These are phyloP conservation scores for Pachyseris speciosa DNA, from an alignment of 64 coral and sea anemone genomes.

Conservation along the genomic window DNA sequence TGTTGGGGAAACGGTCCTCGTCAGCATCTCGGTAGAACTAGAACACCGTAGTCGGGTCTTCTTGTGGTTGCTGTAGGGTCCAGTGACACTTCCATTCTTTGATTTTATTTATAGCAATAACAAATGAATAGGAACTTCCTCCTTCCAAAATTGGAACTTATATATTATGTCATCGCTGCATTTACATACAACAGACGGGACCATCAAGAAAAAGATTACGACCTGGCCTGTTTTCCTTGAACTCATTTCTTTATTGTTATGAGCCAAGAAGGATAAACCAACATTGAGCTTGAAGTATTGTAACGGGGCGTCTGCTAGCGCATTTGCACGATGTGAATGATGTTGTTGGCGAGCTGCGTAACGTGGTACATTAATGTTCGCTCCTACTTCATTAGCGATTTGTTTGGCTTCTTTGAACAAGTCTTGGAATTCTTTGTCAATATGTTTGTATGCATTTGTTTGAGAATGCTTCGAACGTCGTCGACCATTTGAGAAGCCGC, in stretches of 20 bases:
- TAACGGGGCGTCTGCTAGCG: neutral
- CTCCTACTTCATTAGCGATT: slow-evolving; percentile 22
- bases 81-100: slow-evolving; percentile 20
- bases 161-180: neutral
- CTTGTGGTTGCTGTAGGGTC: neutral
- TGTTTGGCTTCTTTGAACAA: slow-evolving; percentile 46
- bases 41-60: neutral
- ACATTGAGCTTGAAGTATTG: slow-evolving; percentile 46
- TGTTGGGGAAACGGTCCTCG: slow-evolving; percentile 39
- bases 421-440: slow-evolving; percentile 55
- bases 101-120: slow-evolving; percentile 41
- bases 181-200: slow-evolving; percentile 6
- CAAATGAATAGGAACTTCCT: slow-evolving; percentile 25
- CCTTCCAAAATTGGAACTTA: slow-evolving; percentile 24
- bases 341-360: slow-evolving; percentile 29
- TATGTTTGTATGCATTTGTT: slow-evolving; percentile 15
- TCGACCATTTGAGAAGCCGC: too few species aligned
- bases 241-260: slow-evolving; percentile 7
- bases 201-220: slow-evolving; percentile 47
- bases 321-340: slow-evolving; percentile 41
- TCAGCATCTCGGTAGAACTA: neutral
- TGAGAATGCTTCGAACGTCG: neutral
- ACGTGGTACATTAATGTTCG: slow-evolving; percentile 21
- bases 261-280: slow-evolving; percentile 57
- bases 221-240: slow-evolving; percentile 5